phyloP scores from a whole-genome alignment of 1,140 invertebrate species.

The Wasmannia auropunctata region DNA sequence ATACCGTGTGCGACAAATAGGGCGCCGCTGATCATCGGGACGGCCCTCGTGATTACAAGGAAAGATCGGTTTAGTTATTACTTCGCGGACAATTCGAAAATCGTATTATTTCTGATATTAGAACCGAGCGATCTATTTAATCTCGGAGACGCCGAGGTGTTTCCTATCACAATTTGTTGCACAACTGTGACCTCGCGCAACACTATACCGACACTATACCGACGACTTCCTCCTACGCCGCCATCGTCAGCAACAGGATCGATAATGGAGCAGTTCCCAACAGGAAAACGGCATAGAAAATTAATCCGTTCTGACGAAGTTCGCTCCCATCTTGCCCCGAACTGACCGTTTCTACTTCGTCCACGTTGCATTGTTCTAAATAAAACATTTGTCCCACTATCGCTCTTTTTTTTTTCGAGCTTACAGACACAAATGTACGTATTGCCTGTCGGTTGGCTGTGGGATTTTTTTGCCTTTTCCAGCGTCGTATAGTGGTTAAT shows the following conservation, averaged over 20 bases:
- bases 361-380: slow-evolving; percentile 25
- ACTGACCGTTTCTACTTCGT: slow-evolving; percentile 59
- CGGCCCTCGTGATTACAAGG: background rate
- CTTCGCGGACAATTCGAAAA: background rate
- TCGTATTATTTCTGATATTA: background rate
- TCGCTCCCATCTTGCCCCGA: slow-evolving; percentile 29
- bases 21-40: background rate
- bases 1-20: background rate
- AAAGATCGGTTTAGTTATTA: background rate
- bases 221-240: background rate
- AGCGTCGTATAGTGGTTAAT: slow-evolving; percentile 73
- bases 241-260: slow-evolving; percentile 26
- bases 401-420: background rate
- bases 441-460: slow-evolving; percentile 6
- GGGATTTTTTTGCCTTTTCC: slow-evolving; percentile 51
- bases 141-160: background rate
- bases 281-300: slow-evolving; percentile 39
- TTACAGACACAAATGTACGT: background rate
- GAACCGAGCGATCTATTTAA: background rate
- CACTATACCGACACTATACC: slow-evolving; percentile 4
- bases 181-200: background rate
- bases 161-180: slow-evolving; percentile 35
- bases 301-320: slow-evolving; percentile 46
- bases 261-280: slow-evolving; percentile 17
- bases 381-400: slow-evolving; percentile 25